These are phyloP conservation scores for Metridium senile DNA, from an alignment of 92 coral and sea anemone species.

Conservation along the genomic window DNA sequence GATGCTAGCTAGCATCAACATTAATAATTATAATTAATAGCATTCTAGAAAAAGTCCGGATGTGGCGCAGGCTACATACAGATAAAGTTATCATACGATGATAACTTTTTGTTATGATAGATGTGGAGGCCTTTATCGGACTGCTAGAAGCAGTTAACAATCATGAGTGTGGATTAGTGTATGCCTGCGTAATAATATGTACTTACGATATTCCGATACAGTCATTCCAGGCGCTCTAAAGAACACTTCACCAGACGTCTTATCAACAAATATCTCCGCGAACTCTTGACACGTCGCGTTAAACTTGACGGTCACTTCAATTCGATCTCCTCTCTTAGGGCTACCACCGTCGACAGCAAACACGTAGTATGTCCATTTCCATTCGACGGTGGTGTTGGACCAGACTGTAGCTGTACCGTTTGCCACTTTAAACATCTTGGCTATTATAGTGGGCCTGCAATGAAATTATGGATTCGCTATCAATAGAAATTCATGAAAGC, in stretches of 20 bases:
- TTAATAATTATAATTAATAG: too few relatives aligned
- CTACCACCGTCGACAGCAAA: slow-evolving; percentile 93
- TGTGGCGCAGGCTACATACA: too few relatives aligned
- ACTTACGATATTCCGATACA: slow-evolving; percentile 94
- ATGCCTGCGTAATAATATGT: too few relatives aligned
- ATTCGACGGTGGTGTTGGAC: slow-evolving; percentile 83
- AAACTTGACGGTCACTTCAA: slow-evolving; percentile 78
- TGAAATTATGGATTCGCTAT: too few relatives aligned
- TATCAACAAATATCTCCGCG: slow-evolving; percentile 76
- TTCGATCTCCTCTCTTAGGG: slow-evolving; percentile 87
- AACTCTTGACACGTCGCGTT: slow-evolving; percentile 82
- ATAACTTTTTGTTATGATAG: too few relatives aligned
- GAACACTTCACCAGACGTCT: slow-evolving; percentile 84
- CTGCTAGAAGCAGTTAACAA: too few relatives aligned
- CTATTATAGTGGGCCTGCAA: slow-evolving; percentile 65
- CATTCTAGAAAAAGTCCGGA: too few relatives aligned
- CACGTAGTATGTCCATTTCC: slow-evolving; percentile 71
- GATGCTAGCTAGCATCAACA: too few relatives aligned
- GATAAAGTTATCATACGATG: too few relatives aligned
- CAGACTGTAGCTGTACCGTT: slow-evolving; percentile 80
- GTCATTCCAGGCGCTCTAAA: slow-evolving; percentile 91
- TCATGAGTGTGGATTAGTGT: too few relatives aligned
- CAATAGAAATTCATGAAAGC: too few relatives aligned
- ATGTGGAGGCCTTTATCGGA: too few relatives aligned
- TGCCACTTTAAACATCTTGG: slow-evolving; percentile 66